phyloP scores from a whole-genome alignment of 1,140 invertebrate species.

The Trigoniulus corallinus region DNA sequence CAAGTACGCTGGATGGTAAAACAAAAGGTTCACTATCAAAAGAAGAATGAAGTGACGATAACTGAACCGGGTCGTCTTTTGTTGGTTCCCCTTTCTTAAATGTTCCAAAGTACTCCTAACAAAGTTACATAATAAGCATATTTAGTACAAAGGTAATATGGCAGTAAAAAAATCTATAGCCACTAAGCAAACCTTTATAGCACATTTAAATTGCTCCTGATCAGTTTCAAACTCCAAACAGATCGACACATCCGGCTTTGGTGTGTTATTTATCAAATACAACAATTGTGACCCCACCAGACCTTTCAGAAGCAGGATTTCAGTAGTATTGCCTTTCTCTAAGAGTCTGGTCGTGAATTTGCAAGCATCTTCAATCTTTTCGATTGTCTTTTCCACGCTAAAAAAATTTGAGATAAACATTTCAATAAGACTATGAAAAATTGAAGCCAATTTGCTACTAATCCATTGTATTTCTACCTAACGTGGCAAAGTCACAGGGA shows the following conservation, averaged over 20 bases:
- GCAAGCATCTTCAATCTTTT: conserved; percentile 65
- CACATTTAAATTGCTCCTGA: conserved; percentile 52
- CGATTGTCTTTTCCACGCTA: conserved; percentile 54
- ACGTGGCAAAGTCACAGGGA: no score
- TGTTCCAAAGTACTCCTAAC: conserved; percentile 10
- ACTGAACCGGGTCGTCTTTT: conserved; percentile 8
- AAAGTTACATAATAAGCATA: conserved; percentile 1
- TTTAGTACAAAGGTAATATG: background rate
- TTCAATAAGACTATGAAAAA: no score
- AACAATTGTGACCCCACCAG: conserved; percentile 53
- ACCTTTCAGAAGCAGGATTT: conserved; percentile 62
- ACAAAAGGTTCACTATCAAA: conserved; percentile 26
- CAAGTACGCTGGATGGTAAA: conserved; percentile 27
- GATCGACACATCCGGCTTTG: conserved; percentile 55
- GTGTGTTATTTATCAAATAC: conserved; percentile 57
- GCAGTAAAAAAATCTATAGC: no score
- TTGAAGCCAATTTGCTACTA: no score
- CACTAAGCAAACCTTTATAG: conserved; percentile 32
- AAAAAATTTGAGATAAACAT: no score
- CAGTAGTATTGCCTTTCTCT: conserved; percentile 60
- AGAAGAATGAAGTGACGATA: conserved; percentile 23
- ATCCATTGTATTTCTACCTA: no score
- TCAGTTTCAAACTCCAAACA: conserved; percentile 68
- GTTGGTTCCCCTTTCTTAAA: conserved; percentile 16
- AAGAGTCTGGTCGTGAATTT: conserved; percentile 60